These are phyloP conservation scores for Porites rus DNA, from an alignment of 92 coral and sea anemone genomes.

Conservation along the genomic window DNA sequence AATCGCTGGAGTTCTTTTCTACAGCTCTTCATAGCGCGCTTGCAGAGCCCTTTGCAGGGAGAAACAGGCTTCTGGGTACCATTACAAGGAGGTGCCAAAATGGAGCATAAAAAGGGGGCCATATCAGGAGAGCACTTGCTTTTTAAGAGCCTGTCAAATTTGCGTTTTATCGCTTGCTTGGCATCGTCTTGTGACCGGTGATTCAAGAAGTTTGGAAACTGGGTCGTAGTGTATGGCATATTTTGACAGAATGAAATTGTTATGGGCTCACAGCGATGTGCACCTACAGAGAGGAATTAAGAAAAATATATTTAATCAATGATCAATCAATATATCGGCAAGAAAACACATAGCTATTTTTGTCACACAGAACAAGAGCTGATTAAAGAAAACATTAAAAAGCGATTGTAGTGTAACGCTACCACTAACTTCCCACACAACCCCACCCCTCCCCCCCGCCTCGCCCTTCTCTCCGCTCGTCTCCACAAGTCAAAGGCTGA, in stretches of 20 bases:
- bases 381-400: too few species aligned
- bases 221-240: slow-evolving; percentile 22
- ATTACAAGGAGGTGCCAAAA: slow-evolving; percentile 62
- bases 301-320: not conserved
- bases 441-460: too few species aligned
- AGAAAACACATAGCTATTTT: not conserved
- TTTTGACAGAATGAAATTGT: slow-evolving; percentile 46
- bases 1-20: slow-evolving; percentile 13
- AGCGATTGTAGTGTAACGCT: too few species aligned
- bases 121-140: slow-evolving; percentile 54
- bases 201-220: slow-evolving; percentile 57
- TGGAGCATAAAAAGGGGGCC: slow-evolving; percentile 45
- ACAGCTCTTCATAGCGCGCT: slow-evolving; percentile 18
- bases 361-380: too few species aligned
- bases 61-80: slow-evolving; percentile 8
- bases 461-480: too few species aligned
- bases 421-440: too few species aligned
- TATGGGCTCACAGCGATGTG: not conserved
- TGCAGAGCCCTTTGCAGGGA: slow-evolving; percentile 53
- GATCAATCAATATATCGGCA: not conserved
- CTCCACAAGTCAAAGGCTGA: too few species aligned
- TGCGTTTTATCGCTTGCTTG: not conserved
- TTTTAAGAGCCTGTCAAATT: slow-evolving; percentile 16
- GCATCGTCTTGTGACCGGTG: slow-evolving; percentile 60
- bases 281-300: not conserved